phyloP scores from a whole-genome alignment of 2,113 vertebrate genomes.

The Neolamprologus modestus region DNA sequence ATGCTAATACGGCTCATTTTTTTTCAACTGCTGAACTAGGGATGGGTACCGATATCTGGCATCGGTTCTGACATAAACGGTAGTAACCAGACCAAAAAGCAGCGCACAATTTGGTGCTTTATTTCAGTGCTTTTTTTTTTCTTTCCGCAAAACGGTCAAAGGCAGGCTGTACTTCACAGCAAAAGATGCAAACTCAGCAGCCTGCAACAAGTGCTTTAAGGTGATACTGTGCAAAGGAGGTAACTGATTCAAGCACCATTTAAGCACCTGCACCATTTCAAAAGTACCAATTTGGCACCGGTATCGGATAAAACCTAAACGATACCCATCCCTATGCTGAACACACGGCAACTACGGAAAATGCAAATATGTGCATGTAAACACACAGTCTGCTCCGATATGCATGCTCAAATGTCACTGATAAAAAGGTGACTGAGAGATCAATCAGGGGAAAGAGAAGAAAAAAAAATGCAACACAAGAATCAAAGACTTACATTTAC shows the following conservation, averaged over 20 bases:
- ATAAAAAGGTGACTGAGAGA: not conserved
- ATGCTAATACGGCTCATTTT: not conserved
- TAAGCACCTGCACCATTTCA: not conserved
- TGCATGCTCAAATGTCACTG: not conserved
- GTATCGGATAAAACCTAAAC: not conserved
- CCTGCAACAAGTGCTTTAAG: not conserved
- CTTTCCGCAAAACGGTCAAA: not conserved
- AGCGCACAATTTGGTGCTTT: not conserved
- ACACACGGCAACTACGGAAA: not conserved
- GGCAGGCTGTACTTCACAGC: not conserved
- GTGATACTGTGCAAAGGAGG: not conserved
- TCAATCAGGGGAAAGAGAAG: not conserved
- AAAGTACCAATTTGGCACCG: not conserved
- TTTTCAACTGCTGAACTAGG: not conserved
- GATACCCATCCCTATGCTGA: not conserved
- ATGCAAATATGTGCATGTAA: not conserved
- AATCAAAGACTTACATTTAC: not conserved
- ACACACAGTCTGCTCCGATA: not conserved
- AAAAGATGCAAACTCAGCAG: not conserved
- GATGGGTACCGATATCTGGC: not conserved
- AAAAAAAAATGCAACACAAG: not conserved
- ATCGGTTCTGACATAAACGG: not conserved
- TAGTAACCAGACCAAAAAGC: not conserved
- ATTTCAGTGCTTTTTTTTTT: not conserved
- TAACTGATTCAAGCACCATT: not conserved